Conservation (phyloP, 2,113 vertebrate genomes). For the Ailurus styani region DNA sequence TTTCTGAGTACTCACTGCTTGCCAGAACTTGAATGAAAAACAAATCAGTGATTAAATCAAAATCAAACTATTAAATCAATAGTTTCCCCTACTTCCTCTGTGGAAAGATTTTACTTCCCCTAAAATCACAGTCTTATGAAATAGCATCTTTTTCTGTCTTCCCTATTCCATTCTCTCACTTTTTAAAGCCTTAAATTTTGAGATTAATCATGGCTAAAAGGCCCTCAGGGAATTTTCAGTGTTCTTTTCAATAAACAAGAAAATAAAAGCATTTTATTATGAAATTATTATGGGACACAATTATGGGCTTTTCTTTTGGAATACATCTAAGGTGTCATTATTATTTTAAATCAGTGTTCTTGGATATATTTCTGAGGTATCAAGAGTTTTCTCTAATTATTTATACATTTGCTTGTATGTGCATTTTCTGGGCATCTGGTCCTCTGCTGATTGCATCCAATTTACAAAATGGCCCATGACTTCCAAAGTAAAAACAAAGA, state of each 20-base stretch:
- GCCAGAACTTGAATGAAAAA: background rate
- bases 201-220: background rate
- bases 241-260: background rate
- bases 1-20: background rate
- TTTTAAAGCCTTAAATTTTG: background rate
- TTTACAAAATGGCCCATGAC: background rate
- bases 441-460: background rate
- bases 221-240: background rate
- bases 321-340: background rate
- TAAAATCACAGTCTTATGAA: background rate
- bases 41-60: background rate
- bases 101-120: too few species aligned
- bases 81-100: background rate
- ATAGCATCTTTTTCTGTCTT: background rate
- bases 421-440: background rate
- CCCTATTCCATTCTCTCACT: background rate
- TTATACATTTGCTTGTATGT: background rate
- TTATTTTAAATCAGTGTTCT: background rate
- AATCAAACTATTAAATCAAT: too few species aligned
- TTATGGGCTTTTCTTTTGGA: background rate
- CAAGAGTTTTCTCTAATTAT: background rate
- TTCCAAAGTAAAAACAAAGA: background rate
- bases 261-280: background rate
- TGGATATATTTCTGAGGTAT: background rate
- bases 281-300: background rate